Percentiles rank a stretch among this genome's conserved stretches.
Evolutionary conservation across 2,113 vertebrate species (phyloP).

Genomic region (Grus americana): DNA sequence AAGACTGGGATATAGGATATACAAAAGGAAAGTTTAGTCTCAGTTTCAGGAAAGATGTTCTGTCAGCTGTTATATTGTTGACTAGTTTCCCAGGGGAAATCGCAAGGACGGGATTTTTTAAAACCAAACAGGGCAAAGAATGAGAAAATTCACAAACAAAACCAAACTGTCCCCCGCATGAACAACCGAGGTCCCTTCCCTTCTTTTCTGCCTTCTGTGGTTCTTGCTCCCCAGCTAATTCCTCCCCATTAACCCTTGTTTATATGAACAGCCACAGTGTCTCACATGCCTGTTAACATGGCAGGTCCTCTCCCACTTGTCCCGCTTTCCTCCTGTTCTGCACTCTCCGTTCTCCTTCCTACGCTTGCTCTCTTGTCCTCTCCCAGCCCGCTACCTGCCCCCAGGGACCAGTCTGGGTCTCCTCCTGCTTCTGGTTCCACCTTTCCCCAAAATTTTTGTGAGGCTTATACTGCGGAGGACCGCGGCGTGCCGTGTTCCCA

Average conservation of each 20-base stretch:
- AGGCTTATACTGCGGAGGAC: not conserved
- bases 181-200: not conserved
- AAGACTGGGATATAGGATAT: not conserved
- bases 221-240: not conserved
- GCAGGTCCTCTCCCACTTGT: not conserved
- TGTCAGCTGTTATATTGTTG: not conserved
- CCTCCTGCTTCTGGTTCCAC: not conserved
- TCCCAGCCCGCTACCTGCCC: not conserved
- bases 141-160: not conserved
- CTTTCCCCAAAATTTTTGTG: not conserved
- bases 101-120: not conserved
- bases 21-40: conserved; percentile 36
- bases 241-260: not conserved
- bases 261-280: not conserved
- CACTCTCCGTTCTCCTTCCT: not conserved
- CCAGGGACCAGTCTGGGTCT: not conserved
- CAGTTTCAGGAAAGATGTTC: conserved; percentile 35
- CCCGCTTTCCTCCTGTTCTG: not conserved
- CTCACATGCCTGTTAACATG: not conserved
- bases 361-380: not conserved
- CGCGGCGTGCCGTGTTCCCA: not conserved
- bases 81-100: conserved; percentile 19
- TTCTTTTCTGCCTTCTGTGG: not conserved
- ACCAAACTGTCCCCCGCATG: accelerated
- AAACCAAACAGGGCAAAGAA: conserved; percentile 6